Conservation (phyloP, 2,888 invertebrate species). For the Criorhina ranunculi region DNA sequence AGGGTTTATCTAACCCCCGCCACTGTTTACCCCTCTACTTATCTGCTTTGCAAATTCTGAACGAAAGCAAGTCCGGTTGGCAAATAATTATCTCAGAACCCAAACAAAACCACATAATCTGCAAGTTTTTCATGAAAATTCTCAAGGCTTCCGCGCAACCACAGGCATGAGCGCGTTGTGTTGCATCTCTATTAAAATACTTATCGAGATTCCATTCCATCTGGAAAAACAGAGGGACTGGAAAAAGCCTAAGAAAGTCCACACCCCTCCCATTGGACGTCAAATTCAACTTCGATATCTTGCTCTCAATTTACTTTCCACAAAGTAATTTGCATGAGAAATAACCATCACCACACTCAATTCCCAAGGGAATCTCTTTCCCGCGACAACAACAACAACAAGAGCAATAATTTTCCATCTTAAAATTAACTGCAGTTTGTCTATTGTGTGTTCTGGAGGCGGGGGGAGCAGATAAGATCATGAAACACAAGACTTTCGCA, state of each 20-base stretch:
- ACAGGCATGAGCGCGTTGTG: constrained; percentile 6
- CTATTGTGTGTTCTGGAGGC: constrained; percentile 34
- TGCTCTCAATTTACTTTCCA: constrained; percentile 65
- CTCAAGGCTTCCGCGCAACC: constrained; percentile 3
- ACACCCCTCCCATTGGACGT: not conserved
- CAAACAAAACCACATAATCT: constrained; percentile 55
- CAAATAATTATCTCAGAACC: constrained; percentile 50
- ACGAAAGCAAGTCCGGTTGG: constrained; percentile 10
- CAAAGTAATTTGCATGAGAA: constrained; percentile 73
- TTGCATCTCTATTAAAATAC: constrained; percentile 50
- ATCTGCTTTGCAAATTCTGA: constrained; percentile 13
- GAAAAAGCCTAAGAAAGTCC: not conserved
- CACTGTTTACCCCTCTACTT: not conserved
- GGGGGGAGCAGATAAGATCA: constrained; percentile 59
- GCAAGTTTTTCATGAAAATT: constrained; percentile 37
- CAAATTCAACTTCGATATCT: constrained; percentile 56
- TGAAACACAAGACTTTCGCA: constrained; percentile 49
- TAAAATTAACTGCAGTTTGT: constrained; percentile 76
- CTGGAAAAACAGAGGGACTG: not conserved
- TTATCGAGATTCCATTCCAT: constrained; percentile 57
- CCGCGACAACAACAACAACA: constrained; percentile 40
- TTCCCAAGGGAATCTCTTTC: constrained; percentile 47
- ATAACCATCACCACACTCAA: constrained; percentile 42
- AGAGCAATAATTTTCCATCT: constrained; percentile 68
- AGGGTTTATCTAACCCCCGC: not conserved